Evolutionary conservation across 2,888 invertebrate genomes (phyloP).

Genomic region (Sarcophaga caerulescens): DNA sequence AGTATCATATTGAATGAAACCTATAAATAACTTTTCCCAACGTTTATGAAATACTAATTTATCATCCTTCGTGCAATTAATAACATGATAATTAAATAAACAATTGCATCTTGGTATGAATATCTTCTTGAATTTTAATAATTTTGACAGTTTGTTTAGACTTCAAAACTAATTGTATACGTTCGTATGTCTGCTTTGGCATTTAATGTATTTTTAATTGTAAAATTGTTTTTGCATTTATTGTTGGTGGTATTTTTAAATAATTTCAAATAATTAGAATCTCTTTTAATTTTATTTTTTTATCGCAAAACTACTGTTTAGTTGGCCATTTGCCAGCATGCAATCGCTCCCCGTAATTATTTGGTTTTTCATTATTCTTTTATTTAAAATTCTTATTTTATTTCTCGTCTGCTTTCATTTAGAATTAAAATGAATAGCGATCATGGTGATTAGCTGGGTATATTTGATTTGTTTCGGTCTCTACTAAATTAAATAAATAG

Average conservation of each 20-base stretch:
- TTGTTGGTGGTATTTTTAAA: background rate
- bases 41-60: too few relatives aligned
- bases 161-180: background rate
- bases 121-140: constrained; percentile 28
- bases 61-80: too few relatives aligned
- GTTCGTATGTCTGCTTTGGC: constrained; percentile 21
- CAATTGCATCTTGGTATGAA: background rate
- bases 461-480: constrained; percentile 12
- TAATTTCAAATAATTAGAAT: background rate
- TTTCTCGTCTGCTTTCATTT: constrained; percentile 22
- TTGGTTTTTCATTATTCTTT: background rate
- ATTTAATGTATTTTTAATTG: background rate
- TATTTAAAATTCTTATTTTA: background rate
- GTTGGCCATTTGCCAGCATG: constrained; percentile 48
- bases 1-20: too few relatives aligned
- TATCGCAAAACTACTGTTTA: background rate
- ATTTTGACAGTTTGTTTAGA: constrained; percentile 49
- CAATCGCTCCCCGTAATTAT: constrained; percentile 15
- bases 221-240: background rate
- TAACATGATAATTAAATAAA: background rate
- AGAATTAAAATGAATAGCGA: constrained; percentile 9
- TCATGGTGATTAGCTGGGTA: constrained; percentile 27
- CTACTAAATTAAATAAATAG: constrained; percentile 11
- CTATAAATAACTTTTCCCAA: too few relatives aligned
- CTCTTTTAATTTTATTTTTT: constrained; percentile 31